Base-by-base conservation (phyloP, 2,888 invertebrate genomes). In the Sarcophaga rosellei region DNA sequence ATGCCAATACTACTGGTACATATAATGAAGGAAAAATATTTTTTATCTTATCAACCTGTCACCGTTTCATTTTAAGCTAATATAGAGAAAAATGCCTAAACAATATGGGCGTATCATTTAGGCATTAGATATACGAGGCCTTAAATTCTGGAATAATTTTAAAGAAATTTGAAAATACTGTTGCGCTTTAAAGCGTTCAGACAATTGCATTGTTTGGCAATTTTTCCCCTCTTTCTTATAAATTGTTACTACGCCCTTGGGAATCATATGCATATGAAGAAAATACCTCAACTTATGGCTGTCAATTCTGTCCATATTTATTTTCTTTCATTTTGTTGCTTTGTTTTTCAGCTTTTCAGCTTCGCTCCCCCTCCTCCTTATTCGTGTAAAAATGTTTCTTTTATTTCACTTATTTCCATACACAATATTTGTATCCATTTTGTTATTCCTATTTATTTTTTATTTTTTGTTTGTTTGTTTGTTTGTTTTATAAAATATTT, bases 251-350 rank as follows among this genome's bases (percentile, higher is more conserved):
- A 12, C 61, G 47, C n/a, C 47, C 63, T 3, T 21, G 0, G 5
- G 10, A 21, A n/a, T 12, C 47, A 20, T 68, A 17, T 62, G 45
- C n/a, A 62, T n/a, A 47, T 53, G 10, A 72, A 63, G 66, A 17
- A 69, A 73, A 63, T 78, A 83, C 68, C 44, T 74, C 74, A 78
- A 78, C 53, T 78, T 57, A 68, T 69, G 45, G 57, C 68, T 78
- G 73, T 83, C 74, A 78, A 78, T 83, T 83, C 45, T 78, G 20
- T 47, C 73, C 53, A 69, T 68, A 74, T n/a, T 45, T 73, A 73
- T 45, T 65, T 25, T 53, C 44, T 44, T 17, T 61, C 45, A 47
- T 62, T 35, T 35, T 62, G 21, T 35, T 61, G 11, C 57, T 53
- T 5, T 75, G 17, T 47, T 65, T 65, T 35, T 66, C 21, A 12